Evolutionary conservation across 2,113 vertebrate genomes (phyloP).

Genomic region (Meleagris gallopavo): DNA sequence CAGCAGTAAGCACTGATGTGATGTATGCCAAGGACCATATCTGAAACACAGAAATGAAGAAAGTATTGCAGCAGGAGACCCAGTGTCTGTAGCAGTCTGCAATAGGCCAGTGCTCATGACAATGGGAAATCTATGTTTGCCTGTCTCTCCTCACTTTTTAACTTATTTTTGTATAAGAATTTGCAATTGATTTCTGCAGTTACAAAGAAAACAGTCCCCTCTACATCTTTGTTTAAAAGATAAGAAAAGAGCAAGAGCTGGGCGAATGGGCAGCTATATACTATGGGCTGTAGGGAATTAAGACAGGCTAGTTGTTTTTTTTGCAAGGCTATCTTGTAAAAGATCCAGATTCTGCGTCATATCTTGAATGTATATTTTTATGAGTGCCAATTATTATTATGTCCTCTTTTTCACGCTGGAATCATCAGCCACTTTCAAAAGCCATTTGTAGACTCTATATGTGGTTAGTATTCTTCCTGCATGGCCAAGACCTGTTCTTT

Average conservation of each 20-base stretch:
- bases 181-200: background rate
- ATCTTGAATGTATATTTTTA: background rate
- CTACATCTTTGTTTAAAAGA: background rate
- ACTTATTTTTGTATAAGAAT: background rate
- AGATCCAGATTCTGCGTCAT: background rate
- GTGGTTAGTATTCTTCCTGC: background rate
- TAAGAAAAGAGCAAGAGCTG: background rate
- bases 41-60: background rate
- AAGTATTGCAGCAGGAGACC: background rate
- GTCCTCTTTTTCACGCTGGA: background rate
- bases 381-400: rapidly evolving
- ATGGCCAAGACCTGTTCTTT: background rate
- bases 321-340: background rate
- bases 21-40: background rate
- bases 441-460: background rate
- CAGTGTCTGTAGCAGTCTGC: background rate
- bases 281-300: background rate
- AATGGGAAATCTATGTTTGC: background rate
- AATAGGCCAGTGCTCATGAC: background rate
- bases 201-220: background rate
- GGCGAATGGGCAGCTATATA: background rate
- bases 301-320: background rate
- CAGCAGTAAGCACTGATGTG: background rate
- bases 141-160: background rate
- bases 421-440: background rate